Evolutionary conservation across 2,113 vertebrate genomes (phyloP).

Genomic region (Urocitellus parryii): DNA sequence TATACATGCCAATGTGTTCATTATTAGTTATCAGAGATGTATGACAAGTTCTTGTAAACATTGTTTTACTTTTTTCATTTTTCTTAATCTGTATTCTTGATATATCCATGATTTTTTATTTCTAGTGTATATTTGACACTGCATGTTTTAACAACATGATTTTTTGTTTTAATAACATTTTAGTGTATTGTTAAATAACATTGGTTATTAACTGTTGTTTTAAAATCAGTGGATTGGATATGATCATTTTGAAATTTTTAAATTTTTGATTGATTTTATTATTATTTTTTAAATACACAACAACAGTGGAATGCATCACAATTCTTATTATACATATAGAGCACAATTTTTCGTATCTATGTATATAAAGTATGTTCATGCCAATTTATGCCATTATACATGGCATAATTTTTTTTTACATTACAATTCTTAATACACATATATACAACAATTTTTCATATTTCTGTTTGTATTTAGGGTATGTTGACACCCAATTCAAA

Average conservation of each 20-base stretch:
- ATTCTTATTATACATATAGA: too few relatives aligned
- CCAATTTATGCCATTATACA: too few relatives aligned
- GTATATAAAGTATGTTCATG: too few relatives aligned
- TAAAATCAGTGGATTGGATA: neutral
- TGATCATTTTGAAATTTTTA: slow-evolving; percentile 63
- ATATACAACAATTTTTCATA: too few relatives aligned
- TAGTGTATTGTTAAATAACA: neutral
- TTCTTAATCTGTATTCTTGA: neutral
- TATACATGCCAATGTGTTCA: neutral
- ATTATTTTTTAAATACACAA: too few relatives aligned
- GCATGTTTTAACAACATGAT: neutral
- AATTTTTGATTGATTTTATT: neutral
- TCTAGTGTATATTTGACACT: neutral
- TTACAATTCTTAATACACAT: too few relatives aligned
- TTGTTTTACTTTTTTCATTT: slow-evolving; percentile 18
- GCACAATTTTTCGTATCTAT: too few relatives aligned
- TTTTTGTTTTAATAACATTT: neutral
- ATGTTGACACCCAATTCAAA: too few relatives aligned
- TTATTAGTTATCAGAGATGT: slow-evolving; percentile 9
- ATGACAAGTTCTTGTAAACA: neutral
- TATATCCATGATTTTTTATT: neutral
- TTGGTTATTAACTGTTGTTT: neutral
- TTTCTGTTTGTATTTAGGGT: too few relatives aligned
- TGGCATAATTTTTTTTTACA: too few relatives aligned
- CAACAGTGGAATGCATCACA: too few relatives aligned